Conservation (phyloP, 2,888 invertebrate species). For the Microctonus aethiopoides region DNA sequence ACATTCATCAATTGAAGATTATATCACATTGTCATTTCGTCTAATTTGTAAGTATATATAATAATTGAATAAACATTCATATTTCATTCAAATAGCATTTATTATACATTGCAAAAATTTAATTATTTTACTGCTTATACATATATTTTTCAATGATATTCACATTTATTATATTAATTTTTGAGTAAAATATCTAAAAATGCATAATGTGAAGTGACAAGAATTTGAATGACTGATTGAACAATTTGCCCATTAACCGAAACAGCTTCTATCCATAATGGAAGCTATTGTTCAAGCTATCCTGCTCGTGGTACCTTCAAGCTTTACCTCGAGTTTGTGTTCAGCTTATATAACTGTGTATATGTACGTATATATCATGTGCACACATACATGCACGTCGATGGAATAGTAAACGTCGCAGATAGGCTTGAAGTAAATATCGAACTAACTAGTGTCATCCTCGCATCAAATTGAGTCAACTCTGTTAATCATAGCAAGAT, state of each 20-base stretch:
- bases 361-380: conserved; percentile 16
- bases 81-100: no score
- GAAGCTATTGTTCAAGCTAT: conserved; percentile 64
- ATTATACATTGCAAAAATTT: no score
- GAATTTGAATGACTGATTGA: conserved; percentile 61
- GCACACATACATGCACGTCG: conserved; percentile 37
- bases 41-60: conserved; percentile 7
- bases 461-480: conserved; percentile 55
- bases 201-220: no score
- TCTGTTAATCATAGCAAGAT: conserved; percentile 53
- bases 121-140: no score
- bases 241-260: conserved; percentile 63
- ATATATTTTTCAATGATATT: no score
- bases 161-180: no score
- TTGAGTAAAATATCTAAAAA: no score
- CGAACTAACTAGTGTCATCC: conserved; percentile 41
- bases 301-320: conserved; percentile 46
- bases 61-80: not conserved
- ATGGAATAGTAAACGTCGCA: conserved; percentile 41
- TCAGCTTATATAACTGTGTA: conserved; percentile 4
- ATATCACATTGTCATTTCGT: no score
- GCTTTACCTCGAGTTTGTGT: conserved; percentile 35
- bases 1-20: not conserved
- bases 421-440: not conserved
- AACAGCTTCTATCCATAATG: conserved; percentile 60